These are phyloP conservation scores for Notodonta ziczac DNA, from an alignment of 2,888 invertebrate genomes.

Conservation along the genomic window DNA sequence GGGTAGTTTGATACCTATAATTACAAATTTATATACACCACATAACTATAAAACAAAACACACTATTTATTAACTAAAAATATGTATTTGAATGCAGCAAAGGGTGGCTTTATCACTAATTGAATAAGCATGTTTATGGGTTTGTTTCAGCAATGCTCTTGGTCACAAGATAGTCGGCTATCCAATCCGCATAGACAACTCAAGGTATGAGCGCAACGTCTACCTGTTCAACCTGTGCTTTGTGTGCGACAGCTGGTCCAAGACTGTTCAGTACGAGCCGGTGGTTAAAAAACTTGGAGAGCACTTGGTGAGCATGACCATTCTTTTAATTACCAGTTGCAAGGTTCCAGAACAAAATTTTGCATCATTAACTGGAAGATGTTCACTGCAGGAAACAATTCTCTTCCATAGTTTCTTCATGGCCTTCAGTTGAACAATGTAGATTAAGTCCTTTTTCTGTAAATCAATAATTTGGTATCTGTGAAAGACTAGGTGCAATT, in stretches of 20 bases:
- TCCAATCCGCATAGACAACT: slow-evolving; percentile 94
- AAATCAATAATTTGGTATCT: too few species aligned
- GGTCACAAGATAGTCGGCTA: slow-evolving; percentile 96
- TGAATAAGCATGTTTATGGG: neutral
- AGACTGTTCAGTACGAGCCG: slow-evolving; percentile 96
- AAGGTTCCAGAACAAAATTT: too few species aligned
- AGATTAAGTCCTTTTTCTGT: too few species aligned
- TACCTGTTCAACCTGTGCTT: slow-evolving; percentile 98
- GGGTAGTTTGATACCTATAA: too few species aligned
- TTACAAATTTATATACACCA: too few species aligned
- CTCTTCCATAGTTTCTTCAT: too few species aligned
- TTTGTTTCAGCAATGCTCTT: slow-evolving; percentile 77
- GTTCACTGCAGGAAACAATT: too few species aligned
- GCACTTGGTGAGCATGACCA: slow-evolving; percentile 88
- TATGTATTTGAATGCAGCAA: neutral
- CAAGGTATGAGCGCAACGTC: slow-evolving; percentile 96
- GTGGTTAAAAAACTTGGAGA: slow-evolving; percentile 97
- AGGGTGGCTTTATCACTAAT: neutral
- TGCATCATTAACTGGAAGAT: too few species aligned
- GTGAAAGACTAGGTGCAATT: too few species aligned
- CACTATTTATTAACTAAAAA: too few species aligned
- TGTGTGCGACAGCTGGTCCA: slow-evolving; percentile 94
- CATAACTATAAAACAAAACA: too few species aligned
- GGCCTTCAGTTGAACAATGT: too few species aligned
- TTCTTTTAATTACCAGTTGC: neutral